Evolutionary conservation across 2,888 invertebrate species (phyloP).

Genomic region (Bruchidius siliquastri): DNA sequence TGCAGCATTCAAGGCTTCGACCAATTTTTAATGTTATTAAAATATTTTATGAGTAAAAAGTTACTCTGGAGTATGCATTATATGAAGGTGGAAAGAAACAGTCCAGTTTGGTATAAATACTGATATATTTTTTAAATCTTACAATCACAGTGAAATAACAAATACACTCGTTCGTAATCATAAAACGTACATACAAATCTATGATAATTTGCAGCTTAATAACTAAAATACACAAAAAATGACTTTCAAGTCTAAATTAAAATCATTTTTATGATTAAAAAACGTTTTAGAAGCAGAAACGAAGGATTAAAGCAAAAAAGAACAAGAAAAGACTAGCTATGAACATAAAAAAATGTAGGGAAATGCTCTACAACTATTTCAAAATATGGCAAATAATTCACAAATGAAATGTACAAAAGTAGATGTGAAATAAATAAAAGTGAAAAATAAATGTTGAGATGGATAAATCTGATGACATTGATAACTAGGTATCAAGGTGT

Average conservation of each 20-base stretch:
- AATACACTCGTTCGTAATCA: constrained; percentile 37
- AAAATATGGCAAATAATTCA: constrained; percentile 44
- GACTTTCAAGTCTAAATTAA: constrained; percentile 21
- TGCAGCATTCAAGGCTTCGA: too few relatives aligned
- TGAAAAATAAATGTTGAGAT: constrained; percentile 24
- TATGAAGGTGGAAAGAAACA: too few relatives aligned
- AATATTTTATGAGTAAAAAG: too few relatives aligned
- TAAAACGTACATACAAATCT: constrained; percentile 32
- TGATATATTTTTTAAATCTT: constrained; percentile 38
- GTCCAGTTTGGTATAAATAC: constrained; percentile 31
- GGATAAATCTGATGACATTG: constrained; percentile 22
- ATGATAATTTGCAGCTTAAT: constrained; percentile 25
- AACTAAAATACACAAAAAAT: constrained; percentile 24
- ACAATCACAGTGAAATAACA: constrained; percentile 44
- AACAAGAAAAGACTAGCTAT: constrained; percentile 36
- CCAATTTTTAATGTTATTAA: too few relatives aligned
- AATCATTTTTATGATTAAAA: constrained; percentile 38
- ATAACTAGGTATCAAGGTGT: constrained; percentile 3
- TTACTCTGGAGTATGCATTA: too few relatives aligned
- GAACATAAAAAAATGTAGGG: constrained; percentile 32
- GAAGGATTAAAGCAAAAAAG: constrained; percentile 19
- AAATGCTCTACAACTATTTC: constrained; percentile 23
- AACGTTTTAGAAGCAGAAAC: constrained; percentile 15
- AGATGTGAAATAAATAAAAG: constrained; percentile 30
- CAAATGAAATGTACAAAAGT: constrained; percentile 32